Evolutionary conservation across 2,113 vertebrate species (phyloP), one percentile per base, ranked within the genome.

Genomic region (Progne subis): DNA sequence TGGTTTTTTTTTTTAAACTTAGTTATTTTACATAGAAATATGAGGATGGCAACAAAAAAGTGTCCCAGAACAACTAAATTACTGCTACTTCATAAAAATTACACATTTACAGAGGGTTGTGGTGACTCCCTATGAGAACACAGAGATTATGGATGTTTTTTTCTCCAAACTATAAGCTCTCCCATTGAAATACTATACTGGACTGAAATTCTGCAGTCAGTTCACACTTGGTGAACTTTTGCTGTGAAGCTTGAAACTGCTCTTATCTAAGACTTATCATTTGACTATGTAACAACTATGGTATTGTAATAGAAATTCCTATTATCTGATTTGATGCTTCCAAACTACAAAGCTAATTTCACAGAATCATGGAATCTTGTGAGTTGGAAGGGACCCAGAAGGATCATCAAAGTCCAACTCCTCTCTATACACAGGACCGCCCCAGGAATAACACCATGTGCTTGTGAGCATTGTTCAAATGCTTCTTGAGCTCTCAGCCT

Each of bases 401-500:
- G 23, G 32, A 60, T 67, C 37, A 28, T 29, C 52, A 17, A 68
- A 75, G 13, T 46, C 53, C 24, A 47, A 0, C 39, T 53, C 11
- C 26, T 39, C 5, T 2, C 44, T 28, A 43, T 57, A 34, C 15
- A 44, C 24, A 47, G 39, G 23, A 39, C 16, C 60, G 60, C 7
- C 15, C 23, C 68, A 65, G 23, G 18, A 81, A 19, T 39, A 71
- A 24, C 14, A 65, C 15, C 39, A 6, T 31, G 8, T 53, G 16
- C n/a, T 46, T 60, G n/a, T 39, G 16, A 41, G n/a, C 1, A 0
- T n/a, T 53, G 41, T 67, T 39, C 37, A 29, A 39, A 59, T 0
- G 0, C 13, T 81, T 44, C 21, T 68, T 39, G 46, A 46, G 21
- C 24, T 82, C 50, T 52, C 53, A 53, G 61, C 7, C 39, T 29